Base-by-base conservation (phyloP, 1,140 invertebrate genomes). In the Tetragonula clypearis region DNA sequence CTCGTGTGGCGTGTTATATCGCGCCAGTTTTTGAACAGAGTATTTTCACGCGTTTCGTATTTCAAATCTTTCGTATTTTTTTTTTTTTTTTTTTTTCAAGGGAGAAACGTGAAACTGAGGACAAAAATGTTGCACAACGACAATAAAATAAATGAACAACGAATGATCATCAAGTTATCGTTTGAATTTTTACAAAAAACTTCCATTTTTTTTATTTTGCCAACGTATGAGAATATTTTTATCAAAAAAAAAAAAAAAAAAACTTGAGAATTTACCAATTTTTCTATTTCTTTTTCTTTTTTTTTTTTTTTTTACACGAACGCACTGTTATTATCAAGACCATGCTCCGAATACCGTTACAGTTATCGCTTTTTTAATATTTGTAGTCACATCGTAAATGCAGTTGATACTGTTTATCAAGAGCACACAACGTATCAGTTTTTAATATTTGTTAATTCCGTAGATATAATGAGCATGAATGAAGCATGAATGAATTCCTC, bases 391-490 rank as follows among this genome's bases (percentile, higher is more conserved):
- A 62, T 21, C n/a, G 12, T 26, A 26, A 56, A 62, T n/a, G 58
- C 35, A 14, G 35, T 11, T 30, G 23, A 19, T 4, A 30, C 26
- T 81, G 21, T 81, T 81, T 81, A n/a, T 35, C 11, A 73, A 49
- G 17, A 17, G 6, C 9, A 81, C 35, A 49, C 56, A 53, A 41
- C 4, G 19, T 30, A 58, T 41, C 78, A 35, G 23, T 79, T 71
- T 58, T 30, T 69, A 79, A 69, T 79, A 79, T 79, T 79, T 79
- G 66, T 58, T 79, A 49, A 71, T 71, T 71, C 53, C 41, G 41
- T 41, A 41, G 41, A 41, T 41, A 71, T n/a, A 80, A n/a, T 17
- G 17, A 3, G 2, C 23, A 72, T 60, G 79, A 80, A 71, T 8
- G 21, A 74, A 74, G 41, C 15, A 73, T 26, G 26, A 55, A 81